Conservation (phyloP, 2,113 vertebrate species). For the Peromyscus californicus region DNA sequence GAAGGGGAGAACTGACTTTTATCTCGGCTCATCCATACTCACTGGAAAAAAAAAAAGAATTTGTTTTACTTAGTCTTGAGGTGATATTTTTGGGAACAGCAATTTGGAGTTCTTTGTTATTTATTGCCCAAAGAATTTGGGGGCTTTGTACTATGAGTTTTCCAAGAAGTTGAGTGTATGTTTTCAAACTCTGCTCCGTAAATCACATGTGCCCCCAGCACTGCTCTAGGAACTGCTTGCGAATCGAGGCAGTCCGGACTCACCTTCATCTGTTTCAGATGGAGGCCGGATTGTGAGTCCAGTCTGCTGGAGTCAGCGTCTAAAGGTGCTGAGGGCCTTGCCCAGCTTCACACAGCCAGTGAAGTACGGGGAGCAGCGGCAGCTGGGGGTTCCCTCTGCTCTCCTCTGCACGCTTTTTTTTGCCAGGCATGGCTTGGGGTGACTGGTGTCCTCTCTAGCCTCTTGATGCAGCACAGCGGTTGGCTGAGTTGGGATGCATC, state of each 20-base stretch:
- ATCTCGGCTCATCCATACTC: background rate
- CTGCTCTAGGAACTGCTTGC: background rate
- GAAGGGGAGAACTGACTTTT: background rate
- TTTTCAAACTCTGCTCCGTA: background rate
- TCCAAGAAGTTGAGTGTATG: background rate
- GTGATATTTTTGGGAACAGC: constrained; percentile 24
- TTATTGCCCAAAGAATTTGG: constrained; percentile 34
- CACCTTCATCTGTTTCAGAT: background rate
- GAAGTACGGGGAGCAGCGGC: background rate
- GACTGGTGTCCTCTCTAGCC: background rate
- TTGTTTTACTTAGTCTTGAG: background rate
- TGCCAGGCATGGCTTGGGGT: background rate
- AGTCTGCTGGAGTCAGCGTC: background rate
- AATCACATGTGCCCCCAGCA: background rate
- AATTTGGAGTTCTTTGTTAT: background rate
- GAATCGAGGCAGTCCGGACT: background rate
- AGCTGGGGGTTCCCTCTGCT: background rate
- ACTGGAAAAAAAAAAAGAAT: background rate
- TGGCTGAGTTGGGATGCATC: background rate
- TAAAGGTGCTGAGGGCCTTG: background rate
- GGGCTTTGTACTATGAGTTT: background rate
- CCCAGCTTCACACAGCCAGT: background rate
- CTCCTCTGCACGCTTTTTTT: background rate
- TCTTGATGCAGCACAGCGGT: background rate
- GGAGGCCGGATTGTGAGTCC: background rate